phyloP scores from a whole-genome alignment of 2,113 vertebrate genomes.

The Blennius ocellaris region DNA sequence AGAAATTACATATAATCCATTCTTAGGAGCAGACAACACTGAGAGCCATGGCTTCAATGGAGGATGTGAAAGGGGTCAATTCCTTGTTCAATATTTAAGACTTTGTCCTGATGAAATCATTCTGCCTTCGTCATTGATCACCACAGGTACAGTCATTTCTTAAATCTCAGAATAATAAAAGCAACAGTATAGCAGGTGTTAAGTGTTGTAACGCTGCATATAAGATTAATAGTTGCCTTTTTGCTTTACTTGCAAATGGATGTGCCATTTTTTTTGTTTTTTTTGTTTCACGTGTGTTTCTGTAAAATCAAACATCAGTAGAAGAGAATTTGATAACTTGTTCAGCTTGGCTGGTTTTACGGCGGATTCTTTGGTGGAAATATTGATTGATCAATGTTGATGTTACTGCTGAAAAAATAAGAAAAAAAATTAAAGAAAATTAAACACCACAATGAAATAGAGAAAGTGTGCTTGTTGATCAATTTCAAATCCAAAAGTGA shows the following conservation, averaged over 20 bases:
- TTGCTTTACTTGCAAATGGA: not conserved
- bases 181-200: not conserved
- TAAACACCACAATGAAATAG: too few species aligned
- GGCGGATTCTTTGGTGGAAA: not conserved
- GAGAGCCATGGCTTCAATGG: conserved; percentile 33
- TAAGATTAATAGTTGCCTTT: conserved; percentile 14
- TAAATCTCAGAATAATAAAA: not conserved
- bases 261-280: not conserved
- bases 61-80: not conserved
- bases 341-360: not conserved
- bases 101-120: conserved; percentile 3
- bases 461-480: not conserved
- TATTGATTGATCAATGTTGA: not conserved
- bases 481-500: not conserved
- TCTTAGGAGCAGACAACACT: conserved; percentile 41
- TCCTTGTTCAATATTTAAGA: conserved; percentile 14
- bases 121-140: conserved; percentile 2
- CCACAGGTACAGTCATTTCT: conserved; percentile 29
- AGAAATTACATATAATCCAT: conserved; percentile 74
- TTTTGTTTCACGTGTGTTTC: conserved; percentile 4
- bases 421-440: too few species aligned
- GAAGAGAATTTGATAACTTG: not conserved
- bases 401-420: not conserved
- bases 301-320: not conserved
- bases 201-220: not conserved